phyloP scores from a whole-genome alignment of 2,888 invertebrate genomes.

The Ypsolopha scabrella region DNA sequence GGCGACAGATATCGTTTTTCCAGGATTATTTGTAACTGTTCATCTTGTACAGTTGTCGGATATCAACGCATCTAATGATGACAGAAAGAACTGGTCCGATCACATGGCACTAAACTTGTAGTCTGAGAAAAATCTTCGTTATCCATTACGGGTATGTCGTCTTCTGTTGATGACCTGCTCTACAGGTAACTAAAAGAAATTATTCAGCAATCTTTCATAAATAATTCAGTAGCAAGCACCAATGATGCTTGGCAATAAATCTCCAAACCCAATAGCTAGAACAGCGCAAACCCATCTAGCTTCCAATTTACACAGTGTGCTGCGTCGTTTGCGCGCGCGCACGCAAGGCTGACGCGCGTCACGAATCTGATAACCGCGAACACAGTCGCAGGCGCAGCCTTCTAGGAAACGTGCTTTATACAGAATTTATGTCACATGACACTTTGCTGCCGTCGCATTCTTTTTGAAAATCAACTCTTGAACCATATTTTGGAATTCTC shows the following conservation, averaged over 20 bases:
- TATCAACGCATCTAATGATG: neutral
- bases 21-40: too few species aligned
- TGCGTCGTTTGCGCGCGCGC: constrained; percentile 6
- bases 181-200: too few species aligned
- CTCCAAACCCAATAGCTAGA: neutral
- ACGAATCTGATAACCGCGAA: constrained; percentile 13
- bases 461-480: too few species aligned
- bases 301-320: constrained; percentile 6
- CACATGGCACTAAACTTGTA: neutral
- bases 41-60: too few species aligned
- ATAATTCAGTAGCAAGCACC: neutral
- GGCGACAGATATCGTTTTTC: neutral
- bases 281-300: neutral
- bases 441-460: neutral
- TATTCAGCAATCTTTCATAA: too few species aligned
- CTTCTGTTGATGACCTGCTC: too few species aligned
- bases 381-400: constrained; percentile 5
- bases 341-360: constrained; percentile 10
- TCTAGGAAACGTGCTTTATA: constrained; percentile 1
- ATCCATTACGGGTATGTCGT: too few species aligned
- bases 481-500: too few species aligned
- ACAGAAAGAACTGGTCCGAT: neutral
- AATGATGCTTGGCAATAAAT: constrained; percentile 1
- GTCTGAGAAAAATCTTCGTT: too few species aligned
- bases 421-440: constrained; percentile 3